These are phyloP conservation scores for Harpagoxenus sublaevis DNA, from an alignment of 2,888 invertebrate species.

Conservation along the genomic window DNA sequence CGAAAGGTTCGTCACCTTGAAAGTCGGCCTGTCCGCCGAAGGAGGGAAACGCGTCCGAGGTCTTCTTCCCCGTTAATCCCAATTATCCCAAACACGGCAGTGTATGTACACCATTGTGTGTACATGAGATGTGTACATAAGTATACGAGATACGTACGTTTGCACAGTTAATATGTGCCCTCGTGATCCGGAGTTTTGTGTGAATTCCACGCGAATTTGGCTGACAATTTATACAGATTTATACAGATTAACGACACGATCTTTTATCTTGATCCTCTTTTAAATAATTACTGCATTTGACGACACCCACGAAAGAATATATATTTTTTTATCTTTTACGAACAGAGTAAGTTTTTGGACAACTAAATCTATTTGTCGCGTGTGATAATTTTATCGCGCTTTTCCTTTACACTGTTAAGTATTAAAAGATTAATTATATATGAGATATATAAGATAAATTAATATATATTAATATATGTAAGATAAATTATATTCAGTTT, in stretches of 20 bases:
- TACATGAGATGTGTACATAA: neutral
- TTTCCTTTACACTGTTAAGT: neutral
- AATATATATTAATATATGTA: too few relatives aligned
- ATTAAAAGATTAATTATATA: too few relatives aligned
- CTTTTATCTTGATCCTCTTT: neutral
- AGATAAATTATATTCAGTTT: too few relatives aligned
- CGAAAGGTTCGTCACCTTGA: conserved; percentile 31
- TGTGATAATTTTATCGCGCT: neutral
- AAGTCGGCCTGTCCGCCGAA: neutral
- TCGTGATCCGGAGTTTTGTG: neutral
- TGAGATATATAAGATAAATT: too few relatives aligned
- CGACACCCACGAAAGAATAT: neutral
- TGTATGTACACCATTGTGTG: neutral
- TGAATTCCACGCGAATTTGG: neutral
- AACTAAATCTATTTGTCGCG: neutral
- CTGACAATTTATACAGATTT: neutral
- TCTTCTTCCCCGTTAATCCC: conserved; percentile 8
- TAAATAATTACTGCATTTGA: conserved; percentile 4
- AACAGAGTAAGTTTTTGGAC: neutral
- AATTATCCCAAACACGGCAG: conserved; percentile 30
- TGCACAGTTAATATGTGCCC: conserved; percentile 7
- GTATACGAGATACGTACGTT: neutral
- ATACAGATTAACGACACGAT: neutral
- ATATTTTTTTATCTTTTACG: neutral
- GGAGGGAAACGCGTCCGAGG: neutral